Evolutionary conservation across 2,888 invertebrate genomes (phyloP).

Genomic region (Belgica antarctica): DNA sequence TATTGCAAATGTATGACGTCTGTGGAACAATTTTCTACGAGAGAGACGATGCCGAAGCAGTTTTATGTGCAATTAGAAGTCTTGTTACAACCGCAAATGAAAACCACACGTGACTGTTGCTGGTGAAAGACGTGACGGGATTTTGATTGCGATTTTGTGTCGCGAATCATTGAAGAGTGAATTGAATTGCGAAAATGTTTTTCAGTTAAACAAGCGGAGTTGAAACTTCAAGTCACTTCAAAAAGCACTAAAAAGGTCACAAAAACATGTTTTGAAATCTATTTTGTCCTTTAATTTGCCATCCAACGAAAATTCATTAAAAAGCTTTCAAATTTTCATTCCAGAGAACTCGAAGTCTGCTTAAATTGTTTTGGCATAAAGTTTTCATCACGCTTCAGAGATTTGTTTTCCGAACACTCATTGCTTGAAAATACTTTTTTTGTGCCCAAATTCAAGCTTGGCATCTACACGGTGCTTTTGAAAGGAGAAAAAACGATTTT

Average conservation of each 20-base stretch:
- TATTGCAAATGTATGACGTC: constrained; percentile 16
- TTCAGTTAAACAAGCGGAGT: not conserved
- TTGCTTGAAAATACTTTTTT: constrained; percentile 25
- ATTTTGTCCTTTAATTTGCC: not conserved
- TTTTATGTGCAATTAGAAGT: constrained; percentile 20
- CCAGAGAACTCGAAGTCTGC: not conserved
- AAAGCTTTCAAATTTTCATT: too few species aligned
- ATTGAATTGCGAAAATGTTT: not conserved
- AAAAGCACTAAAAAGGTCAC: not conserved
- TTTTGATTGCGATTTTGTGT: too few species aligned
- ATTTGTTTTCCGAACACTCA: constrained; percentile 26
- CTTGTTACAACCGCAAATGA: constrained; percentile 5
- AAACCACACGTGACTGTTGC: constrained; percentile 16
- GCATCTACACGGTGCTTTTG: not conserved
- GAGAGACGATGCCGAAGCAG: not conserved
- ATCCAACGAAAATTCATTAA: too few species aligned
- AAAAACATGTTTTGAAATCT: not conserved
- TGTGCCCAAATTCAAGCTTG: not conserved
- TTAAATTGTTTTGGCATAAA: constrained; percentile 10
- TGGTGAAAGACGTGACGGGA: constrained; percentile 9
- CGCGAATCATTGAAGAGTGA: not conserved
- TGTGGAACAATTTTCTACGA: not conserved
- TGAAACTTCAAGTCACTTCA: not conserved
- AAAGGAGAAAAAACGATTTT: constrained; percentile 30
- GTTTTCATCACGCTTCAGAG: constrained; percentile 31